phyloP scores from a whole-genome alignment of 2,888 invertebrate species.

The Drosophila picticornis region DNA sequence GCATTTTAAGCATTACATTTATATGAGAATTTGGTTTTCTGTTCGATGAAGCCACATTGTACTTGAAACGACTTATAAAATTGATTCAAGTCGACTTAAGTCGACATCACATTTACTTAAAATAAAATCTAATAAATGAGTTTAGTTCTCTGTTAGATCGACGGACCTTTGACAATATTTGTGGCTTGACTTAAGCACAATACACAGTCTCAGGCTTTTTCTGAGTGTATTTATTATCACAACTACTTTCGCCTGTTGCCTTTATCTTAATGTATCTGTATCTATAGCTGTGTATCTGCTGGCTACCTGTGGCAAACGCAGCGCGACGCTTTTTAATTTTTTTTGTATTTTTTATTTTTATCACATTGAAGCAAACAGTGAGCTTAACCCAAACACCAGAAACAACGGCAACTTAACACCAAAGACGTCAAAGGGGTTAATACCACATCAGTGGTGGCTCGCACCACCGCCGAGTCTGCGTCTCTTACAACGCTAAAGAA shows the following conservation, averaged over 20 bases:
- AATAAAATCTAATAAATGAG: not conserved
- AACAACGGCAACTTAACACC: conserved; percentile 77
- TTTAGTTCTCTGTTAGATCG: not conserved
- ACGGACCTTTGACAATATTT: not conserved
- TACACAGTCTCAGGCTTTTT: not conserved
- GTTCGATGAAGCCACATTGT: too few species aligned
- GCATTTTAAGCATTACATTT: too few species aligned
- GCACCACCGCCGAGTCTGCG: conserved; percentile 39
- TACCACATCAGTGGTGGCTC: conserved; percentile 54
- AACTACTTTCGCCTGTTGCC: conserved; percentile 38
- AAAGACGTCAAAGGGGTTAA: conserved; percentile 78
- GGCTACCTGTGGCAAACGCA: conserved; percentile 66
- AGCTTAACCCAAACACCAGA: conserved; percentile 82
- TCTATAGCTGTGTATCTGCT: conserved; percentile 10
- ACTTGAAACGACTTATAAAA: not conserved
- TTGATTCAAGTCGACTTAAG: not conserved
- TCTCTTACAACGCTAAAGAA: conserved; percentile 4
- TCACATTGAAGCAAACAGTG: conserved; percentile 70
- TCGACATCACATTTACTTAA: not conserved
- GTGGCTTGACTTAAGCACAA: not conserved
- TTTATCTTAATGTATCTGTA: conserved; percentile 2
- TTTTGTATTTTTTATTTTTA: conserved; percentile 37
- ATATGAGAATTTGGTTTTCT: not conserved
- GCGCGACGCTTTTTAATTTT: conserved; percentile 7
- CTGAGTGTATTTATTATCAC: conserved; percentile 20